Conservation (phyloP, 1,140 invertebrate species). For the Lasaia peninsularis region DNA sequence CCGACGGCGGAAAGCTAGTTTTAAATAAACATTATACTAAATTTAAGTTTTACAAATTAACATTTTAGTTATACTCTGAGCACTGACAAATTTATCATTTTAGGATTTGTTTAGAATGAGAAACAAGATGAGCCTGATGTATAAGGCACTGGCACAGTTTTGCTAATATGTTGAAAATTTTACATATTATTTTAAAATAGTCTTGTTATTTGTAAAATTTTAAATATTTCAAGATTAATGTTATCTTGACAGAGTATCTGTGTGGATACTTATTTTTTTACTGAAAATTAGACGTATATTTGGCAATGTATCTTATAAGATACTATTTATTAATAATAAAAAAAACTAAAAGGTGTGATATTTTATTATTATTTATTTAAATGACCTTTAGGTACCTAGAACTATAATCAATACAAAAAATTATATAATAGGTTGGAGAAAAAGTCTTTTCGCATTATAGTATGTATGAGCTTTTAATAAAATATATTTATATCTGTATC, state of each 20-base stretch:
- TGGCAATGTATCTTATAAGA: neutral
- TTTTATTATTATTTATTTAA: constrained; percentile 6
- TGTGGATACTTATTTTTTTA: neutral
- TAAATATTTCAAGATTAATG: neutral
- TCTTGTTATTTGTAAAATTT: neutral
- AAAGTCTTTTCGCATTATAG: no score
- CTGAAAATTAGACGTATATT: neutral
- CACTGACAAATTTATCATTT: no score
- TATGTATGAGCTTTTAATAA: no score
- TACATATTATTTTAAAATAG: neutral
- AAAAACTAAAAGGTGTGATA: neutral
- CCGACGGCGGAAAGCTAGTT: no score
- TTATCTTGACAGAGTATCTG: neutral
- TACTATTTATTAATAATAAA: constrained; percentile 1
- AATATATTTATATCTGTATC: no score
- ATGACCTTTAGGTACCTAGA: constrained; percentile 1
- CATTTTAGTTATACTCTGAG: no score
- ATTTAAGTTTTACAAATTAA: no score
- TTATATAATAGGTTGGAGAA: no score
- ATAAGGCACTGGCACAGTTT: neutral
- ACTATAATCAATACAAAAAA: no score
- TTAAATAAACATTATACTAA: no score
- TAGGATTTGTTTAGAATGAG: neutral
- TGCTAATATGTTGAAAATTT: neutral
- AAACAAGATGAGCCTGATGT: neutral